Evolutionary conservation across 2,888 invertebrate genomes (phyloP), one percentile per base, ranked within the genome.

Genomic region (Dione vanillae): DNA sequence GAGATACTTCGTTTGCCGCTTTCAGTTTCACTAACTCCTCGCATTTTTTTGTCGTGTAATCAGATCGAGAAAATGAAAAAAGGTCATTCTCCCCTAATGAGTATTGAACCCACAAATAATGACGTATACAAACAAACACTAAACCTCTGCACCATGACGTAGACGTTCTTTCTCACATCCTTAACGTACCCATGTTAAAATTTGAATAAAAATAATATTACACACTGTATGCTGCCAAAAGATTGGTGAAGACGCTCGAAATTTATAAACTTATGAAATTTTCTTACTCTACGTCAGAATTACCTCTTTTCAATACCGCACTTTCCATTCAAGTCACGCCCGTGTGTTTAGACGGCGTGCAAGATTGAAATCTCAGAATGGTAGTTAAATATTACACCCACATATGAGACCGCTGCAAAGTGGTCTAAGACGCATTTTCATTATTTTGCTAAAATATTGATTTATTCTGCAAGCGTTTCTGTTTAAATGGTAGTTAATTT

Each of bases 261-360:
- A 64, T 64, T 49, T 64, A 51, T 64, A 64, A 64, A 64, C 49
- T 64, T 40, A 35, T 37, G 37, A 40, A 64, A 64, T 51, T 51
- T 51, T 64, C 49, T 51, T 20, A 20, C 40, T 9, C 49, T 37
- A 61, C 45, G 61, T 19, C 49, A 51, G 51, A 64, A 64, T 64
- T 64, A 64, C 37, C 64, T 64, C 49, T 64, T 49, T 64, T 64
- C 65, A 51, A 67, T 71, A 71, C 56, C 49, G n/a, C 58, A 43
- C 37, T 43, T 69, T 58, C 62, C 64, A 77, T 73, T 77, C 77
- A 74, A 79, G 81, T 79, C 85, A 84, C 85, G 85, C 75, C 72
- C 75, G 64, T 7, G 9, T 75, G 83, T 83, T 82, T 83, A 51
- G 78, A 76, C 77, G 70, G 71, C 75, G 77, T 78, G 78, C 77